Percentiles rank a stretch among this genome's conserved stretches.
Conservation (phyloP, 2,888 invertebrate genomes). For the Oscheius sp. region DNA sequence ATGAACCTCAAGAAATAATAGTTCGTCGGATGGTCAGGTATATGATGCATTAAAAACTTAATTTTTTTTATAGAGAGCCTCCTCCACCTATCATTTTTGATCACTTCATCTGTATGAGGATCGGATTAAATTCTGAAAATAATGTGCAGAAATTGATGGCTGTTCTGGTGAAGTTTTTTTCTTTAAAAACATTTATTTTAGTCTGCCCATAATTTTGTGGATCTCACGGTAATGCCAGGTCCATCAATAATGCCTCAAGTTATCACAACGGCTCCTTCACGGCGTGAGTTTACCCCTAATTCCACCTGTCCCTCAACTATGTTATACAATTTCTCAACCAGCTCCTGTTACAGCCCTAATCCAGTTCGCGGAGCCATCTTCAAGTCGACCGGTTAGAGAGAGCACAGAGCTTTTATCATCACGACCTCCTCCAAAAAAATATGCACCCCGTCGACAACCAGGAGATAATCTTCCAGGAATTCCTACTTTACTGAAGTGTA, state of each 20-base stretch:
- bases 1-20: slow-evolving; percentile 6
- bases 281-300: slow-evolving; percentile 8
- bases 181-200: slow-evolving; percentile 12
- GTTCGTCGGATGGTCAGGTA: slow-evolving; percentile 2
- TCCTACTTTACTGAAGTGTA: slow-evolving; percentile 43
- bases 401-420: not conserved
- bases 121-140: slow-evolving; percentile 47
- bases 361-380: slow-evolving; percentile 28
- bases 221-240: slow-evolving; percentile 46
- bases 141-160: slow-evolving; percentile 54
- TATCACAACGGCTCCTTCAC: slow-evolving; percentile 11
- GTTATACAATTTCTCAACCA: too few relatives aligned
- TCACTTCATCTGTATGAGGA: slow-evolving; percentile 53
- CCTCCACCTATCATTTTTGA: slow-evolving; percentile 45
- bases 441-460: slow-evolving; percentile 21
- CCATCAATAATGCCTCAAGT: slow-evolving; percentile 36
- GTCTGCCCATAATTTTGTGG: slow-evolving; percentile 51
- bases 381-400: slow-evolving; percentile 13
- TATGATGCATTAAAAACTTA: not conserved
- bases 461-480: slow-evolving; percentile 29
- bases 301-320: too few relatives aligned
- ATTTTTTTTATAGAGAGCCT: not conserved
- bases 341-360: slow-evolving; percentile 24
- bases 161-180: slow-evolving; percentile 33
- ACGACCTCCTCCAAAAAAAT: slow-evolving; percentile 25